A percentile compares a stretch with the other conserved stretches of the same genome.
Conservation (phyloP, 2,888 invertebrate genomes). For the Mimas tiliae region DNA sequence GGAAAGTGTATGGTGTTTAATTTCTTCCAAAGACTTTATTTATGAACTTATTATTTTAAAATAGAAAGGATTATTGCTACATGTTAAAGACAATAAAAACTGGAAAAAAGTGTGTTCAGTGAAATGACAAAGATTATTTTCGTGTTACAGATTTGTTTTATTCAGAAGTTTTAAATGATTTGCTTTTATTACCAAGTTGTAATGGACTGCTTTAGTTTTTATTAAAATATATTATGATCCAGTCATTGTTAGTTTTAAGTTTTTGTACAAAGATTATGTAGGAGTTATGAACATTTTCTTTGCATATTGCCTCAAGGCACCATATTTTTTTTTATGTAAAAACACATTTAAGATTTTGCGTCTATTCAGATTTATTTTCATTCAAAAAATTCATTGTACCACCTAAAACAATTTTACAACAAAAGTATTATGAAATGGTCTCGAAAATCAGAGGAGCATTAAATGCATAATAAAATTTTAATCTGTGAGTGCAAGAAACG, state of each 20-base stretch:
- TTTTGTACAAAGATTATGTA: slow-evolving; percentile 15
- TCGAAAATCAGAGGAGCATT: too few species aligned
- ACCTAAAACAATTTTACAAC: too few species aligned
- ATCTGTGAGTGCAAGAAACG: background rate
- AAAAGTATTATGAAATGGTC: too few species aligned
- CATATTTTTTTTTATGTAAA: background rate
- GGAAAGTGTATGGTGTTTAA: slow-evolving; percentile 4
- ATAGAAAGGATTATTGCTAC: background rate
- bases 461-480: too few species aligned
- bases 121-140: background rate
- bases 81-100: background rate
- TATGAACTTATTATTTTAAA: slow-evolving; percentile 3
- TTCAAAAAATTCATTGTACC: background rate
- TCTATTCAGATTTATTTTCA: background rate
- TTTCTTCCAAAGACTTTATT: slow-evolving; percentile 18
- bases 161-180: background rate
- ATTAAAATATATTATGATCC: background rate
- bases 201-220: slow-evolving; percentile 18
- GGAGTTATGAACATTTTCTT: background rate
- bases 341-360: background rate
- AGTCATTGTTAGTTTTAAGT: slow-evolving; percentile 19
- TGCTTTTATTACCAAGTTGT: slow-evolving; percentile 10
- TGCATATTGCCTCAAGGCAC: background rate
- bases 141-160: slow-evolving; percentile 2
- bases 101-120: slow-evolving; percentile 1